phyloP scores from a whole-genome alignment of 1,140 invertebrate species.

The Pteromalus puparum region DNA sequence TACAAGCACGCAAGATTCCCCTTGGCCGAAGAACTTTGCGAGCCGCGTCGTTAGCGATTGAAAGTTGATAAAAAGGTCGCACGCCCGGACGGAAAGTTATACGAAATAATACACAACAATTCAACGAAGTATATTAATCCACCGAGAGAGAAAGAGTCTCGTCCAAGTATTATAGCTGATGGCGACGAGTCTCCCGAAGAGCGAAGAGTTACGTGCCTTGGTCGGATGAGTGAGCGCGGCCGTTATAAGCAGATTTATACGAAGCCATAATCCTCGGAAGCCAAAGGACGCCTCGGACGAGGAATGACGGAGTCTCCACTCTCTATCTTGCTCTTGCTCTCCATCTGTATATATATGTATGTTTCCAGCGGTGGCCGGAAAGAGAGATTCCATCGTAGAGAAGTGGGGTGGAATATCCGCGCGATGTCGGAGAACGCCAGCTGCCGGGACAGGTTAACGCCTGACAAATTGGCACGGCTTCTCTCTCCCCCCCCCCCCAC shows the following conservation, averaged over 20 bases:
- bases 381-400: background rate
- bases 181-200: background rate
- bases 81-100: background rate
- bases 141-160: background rate
- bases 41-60: background rate
- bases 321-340: background rate
- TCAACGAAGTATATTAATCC: background rate
- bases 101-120: constrained; percentile 16
- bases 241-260: constrained; percentile 62
- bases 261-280: constrained; percentile 57
- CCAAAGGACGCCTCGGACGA: constrained; percentile 43
- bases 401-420: constrained; percentile 42
- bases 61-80: background rate
- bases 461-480: constrained; percentile 62
- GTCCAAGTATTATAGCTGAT: background rate
- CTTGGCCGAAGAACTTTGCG: too few species aligned
- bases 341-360: constrained; percentile 6
- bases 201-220: constrained; percentile 17
- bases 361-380: background rate
- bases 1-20: background rate
- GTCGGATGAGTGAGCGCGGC: constrained; percentile 38
- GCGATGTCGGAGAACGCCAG: constrained; percentile 58
- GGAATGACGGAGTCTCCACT: constrained; percentile 12
- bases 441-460: constrained; percentile 63
- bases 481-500: background rate